phyloP scores from a whole-genome alignment of 92 coral and sea anemone genomes.

The Zoanthus sansibaricus region DNA sequence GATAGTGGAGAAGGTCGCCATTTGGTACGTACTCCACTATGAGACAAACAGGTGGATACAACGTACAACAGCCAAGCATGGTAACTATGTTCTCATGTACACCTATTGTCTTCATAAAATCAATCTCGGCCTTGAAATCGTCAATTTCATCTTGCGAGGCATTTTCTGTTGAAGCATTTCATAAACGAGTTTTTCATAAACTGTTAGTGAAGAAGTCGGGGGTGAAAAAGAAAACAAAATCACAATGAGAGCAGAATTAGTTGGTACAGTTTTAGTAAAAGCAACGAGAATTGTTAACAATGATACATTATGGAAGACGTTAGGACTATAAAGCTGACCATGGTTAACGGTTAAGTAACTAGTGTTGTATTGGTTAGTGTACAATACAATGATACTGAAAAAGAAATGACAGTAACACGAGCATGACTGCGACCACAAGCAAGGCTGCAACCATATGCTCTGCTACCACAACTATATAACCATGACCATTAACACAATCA shows the following conservation, averaged over 20 bases:
- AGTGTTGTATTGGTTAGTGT: no score
- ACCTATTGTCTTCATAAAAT: conserved; percentile 94
- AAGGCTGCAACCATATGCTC: no score
- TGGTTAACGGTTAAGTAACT: no score
- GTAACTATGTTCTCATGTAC: conserved; percentile 87
- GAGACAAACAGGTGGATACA: conserved; percentile 87
- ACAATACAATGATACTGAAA: no score
- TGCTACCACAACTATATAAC: no score
- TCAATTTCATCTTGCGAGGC: conserved; percentile 85
- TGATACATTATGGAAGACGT: no score
- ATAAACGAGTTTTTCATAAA: not conserved
- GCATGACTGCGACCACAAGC: no score
- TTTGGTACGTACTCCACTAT: conserved; percentile 90
- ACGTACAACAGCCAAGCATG: conserved; percentile 94
- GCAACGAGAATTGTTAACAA: no score
- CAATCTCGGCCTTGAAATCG: conserved; percentile 90
- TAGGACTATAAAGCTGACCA: no score
- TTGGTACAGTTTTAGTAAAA: no score
- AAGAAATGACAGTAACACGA: no score
- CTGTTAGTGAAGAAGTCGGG: not conserved
- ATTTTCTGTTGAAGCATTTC: conserved; percentile 57
- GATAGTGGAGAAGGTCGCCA: conserved; percentile 84
- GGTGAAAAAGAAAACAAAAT: not conserved
- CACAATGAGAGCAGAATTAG: not conserved
- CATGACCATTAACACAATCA: not conserved